Conservation (phyloP, 2,113 vertebrate species). For the Amazona guildingii region DNA sequence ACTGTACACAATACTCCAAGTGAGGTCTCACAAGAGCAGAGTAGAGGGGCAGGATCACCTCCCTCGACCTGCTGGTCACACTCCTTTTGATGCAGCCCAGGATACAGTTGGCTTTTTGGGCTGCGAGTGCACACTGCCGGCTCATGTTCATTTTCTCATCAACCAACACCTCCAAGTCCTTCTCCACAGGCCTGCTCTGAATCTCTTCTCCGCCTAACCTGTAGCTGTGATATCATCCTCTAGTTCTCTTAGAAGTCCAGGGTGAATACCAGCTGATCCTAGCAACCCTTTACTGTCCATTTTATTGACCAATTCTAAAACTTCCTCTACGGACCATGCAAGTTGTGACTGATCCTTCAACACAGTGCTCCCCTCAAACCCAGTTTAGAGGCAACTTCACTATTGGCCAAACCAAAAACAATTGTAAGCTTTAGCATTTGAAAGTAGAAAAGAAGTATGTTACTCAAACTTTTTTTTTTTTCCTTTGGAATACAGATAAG, state of each 20-base stretch:
- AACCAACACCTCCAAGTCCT: too few relatives aligned
- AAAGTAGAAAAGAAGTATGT: not conserved
- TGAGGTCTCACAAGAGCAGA: too few relatives aligned
- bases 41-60: too few relatives aligned
- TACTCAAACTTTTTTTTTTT: not conserved
- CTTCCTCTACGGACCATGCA: not conserved
- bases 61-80: too few relatives aligned
- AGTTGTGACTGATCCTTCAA: not conserved
- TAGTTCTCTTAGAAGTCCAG: slow-evolving; percentile 1
- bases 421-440: not conserved
- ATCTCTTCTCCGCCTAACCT: too few relatives aligned
- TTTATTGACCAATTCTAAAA: slow-evolving; percentile 7
- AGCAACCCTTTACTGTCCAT: slow-evolving; percentile 39
- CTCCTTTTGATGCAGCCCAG: too few relatives aligned
- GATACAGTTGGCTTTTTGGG: too few relatives aligned
- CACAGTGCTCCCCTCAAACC: not conserved
- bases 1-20: too few relatives aligned
- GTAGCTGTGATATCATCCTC: not conserved
- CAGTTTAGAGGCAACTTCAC: not conserved
- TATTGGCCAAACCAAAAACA: not conserved
- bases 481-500: not conserved
- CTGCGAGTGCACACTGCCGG: too few relatives aligned
- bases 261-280: slow-evolving; percentile 13
- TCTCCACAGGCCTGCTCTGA: too few relatives aligned
- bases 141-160: too few relatives aligned